These are phyloP conservation scores for Orbicella faveolata DNA, from an alignment of 64 coral and sea anemone species.

Conservation along the genomic window DNA sequence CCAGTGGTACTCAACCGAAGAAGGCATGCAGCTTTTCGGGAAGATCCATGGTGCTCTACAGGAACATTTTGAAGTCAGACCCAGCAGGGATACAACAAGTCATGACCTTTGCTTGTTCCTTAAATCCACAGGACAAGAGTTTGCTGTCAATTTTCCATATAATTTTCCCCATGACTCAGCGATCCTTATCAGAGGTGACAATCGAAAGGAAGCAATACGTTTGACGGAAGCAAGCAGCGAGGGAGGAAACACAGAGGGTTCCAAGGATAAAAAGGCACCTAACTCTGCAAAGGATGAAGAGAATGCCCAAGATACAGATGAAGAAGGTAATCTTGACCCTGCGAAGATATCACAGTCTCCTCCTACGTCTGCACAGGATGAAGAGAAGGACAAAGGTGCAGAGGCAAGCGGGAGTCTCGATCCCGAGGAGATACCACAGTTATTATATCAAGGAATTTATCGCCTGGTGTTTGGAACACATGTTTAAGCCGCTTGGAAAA, in stretches of 20 bases:
- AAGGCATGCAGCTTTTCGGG: slow-evolving; percentile 42
- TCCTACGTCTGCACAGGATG: neutral
- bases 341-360: neutral
- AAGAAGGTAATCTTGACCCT: neutral
- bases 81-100: slow-evolving; percentile 3
- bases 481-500: too few species aligned
- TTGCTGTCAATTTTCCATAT: neutral
- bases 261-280: too few species aligned
- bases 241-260: neutral
- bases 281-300: neutral
- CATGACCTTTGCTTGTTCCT: slow-evolving; percentile 8
- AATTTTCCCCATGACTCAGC: neutral
- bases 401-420: neutral
- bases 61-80: neutral
- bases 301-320: neutral
- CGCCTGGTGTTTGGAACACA: too few species aligned
- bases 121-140: neutral
- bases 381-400: neutral
- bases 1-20: slow-evolving; percentile 51
- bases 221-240: neutral
- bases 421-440: neutral
- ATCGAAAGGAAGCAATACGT: neutral
- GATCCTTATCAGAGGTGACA: neutral
- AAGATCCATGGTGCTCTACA: slow-evolving; percentile 22
- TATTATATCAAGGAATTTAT: neutral